These are phyloP conservation scores for Mythimna vitellina DNA, from an alignment of 2,888 invertebrate species.

Conservation along the genomic window DNA sequence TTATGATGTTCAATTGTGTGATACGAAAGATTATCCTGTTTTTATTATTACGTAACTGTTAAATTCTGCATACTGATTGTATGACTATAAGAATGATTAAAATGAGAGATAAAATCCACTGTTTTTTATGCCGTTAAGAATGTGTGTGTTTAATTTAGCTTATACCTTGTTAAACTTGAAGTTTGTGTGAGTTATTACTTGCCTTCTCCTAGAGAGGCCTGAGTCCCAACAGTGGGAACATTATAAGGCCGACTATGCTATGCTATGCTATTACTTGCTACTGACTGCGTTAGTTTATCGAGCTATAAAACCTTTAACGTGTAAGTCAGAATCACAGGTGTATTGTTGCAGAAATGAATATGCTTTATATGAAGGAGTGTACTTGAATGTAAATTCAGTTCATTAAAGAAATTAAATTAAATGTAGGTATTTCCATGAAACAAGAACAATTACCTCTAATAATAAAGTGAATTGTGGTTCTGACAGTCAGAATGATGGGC, in stretches of 20 bases:
- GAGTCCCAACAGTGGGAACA: no score
- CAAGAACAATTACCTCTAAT: no score
- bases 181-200: not conserved
- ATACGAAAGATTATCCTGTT: conserved; percentile 79
- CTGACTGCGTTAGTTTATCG: not conserved
- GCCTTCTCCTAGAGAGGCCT: no score
- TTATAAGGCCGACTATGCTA: no score
- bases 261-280: not conserved
- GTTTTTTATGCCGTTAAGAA: conserved; percentile 20
- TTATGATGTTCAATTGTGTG: conserved; percentile 76
- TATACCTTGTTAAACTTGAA: not conserved
- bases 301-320: not conserved
- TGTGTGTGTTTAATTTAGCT: conserved; percentile 18
- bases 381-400: no score
- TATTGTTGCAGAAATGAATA: no score
- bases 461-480: no score
- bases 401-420: no score
- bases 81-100: conserved; percentile 7
- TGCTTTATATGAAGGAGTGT: no score
- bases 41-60: conserved; percentile 70
- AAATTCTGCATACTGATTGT: conserved; percentile 40
- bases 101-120: conserved; percentile 26
- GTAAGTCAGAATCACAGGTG: no score
- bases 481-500: no score
- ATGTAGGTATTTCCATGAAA: no score